These are phyloP conservation scores for Isichthys henryi DNA, from an alignment of 2,113 vertebrate genomes.

Conservation along the genomic window DNA sequence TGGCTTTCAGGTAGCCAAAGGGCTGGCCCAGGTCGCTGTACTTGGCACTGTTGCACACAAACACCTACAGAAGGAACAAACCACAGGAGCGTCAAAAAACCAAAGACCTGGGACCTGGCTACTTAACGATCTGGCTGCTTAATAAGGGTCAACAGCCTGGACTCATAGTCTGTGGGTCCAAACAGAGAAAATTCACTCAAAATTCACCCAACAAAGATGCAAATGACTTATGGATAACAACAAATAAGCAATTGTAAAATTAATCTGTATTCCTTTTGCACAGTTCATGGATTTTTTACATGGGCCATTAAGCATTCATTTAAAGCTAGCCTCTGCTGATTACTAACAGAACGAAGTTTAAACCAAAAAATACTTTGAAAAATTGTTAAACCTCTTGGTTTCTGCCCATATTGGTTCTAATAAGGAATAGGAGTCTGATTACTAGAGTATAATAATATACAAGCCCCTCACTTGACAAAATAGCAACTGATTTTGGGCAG, in stretches of 20 bases:
- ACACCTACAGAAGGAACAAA: slow-evolving; percentile 67
- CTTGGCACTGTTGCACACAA: slow-evolving; percentile 94
- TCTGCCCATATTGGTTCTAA: background rate
- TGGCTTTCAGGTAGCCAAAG: slow-evolving; percentile 95
- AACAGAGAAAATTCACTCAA: background rate
- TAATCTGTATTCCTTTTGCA: background rate
- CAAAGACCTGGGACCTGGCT: background rate
- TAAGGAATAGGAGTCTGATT: background rate
- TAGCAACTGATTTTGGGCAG: background rate
- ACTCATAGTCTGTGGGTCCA: background rate
- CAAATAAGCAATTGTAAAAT: background rate
- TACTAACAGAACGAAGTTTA: background rate
- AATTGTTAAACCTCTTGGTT: background rate
- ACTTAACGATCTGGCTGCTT: background rate
- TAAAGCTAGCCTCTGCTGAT: background rate
- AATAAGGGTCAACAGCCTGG: background rate
- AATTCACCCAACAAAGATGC: background rate
- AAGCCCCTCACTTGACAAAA: background rate
- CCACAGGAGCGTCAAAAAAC: background rate
- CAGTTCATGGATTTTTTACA: background rate
- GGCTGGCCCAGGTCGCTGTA: slow-evolving; percentile 93
- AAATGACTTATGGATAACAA: background rate
- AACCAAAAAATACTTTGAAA: background rate
- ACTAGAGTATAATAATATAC: background rate
- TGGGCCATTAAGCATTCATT: background rate